phyloP scores from a whole-genome alignment of 2,113 vertebrate species.

The Anser brachyrhynchus region DNA sequence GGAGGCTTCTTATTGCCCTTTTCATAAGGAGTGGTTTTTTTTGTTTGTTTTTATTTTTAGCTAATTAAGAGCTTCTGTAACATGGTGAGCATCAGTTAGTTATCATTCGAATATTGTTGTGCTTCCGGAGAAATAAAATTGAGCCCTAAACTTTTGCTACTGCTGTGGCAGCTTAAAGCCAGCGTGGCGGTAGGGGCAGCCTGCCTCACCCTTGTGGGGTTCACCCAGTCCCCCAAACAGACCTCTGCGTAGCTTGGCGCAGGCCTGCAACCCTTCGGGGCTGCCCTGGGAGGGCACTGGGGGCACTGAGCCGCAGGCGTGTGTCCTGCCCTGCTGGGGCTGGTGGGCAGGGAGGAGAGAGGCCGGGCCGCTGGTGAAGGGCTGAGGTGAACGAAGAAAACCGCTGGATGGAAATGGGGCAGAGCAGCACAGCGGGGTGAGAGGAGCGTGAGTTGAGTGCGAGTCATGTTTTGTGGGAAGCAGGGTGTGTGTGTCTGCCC shows the following conservation, averaged over 20 bases:
- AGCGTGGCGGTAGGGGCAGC: too few relatives aligned
- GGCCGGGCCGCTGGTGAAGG: too few relatives aligned
- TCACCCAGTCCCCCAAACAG: background rate
- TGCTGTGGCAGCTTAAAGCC: background rate
- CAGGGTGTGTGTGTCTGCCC: background rate
- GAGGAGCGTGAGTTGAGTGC: accelerated
- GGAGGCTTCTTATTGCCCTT: background rate
- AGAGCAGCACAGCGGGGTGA: accelerated
- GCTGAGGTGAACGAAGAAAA: background rate
- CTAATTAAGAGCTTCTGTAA: background rate
- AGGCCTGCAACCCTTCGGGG: too few relatives aligned
- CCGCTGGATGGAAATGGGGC: accelerated
- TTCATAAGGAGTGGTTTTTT: background rate
- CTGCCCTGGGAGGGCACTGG: accelerated
- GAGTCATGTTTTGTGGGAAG: background rate
- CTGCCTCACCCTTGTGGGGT: background rate
- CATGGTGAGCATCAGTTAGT: background rate
- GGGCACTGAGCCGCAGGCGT: too few relatives aligned
- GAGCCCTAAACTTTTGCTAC: background rate
- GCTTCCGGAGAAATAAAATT: background rate
- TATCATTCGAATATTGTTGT: too few relatives aligned
- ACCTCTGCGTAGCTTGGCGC: background rate
- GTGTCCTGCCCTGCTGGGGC: background rate
- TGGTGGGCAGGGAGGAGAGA: background rate
- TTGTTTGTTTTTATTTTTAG: background rate